A percentile compares a stretch with the other conserved stretches of the same genome.
phyloP scores from a whole-genome alignment of 2,888 invertebrate genomes.

The Parelbella ahira region DNA sequence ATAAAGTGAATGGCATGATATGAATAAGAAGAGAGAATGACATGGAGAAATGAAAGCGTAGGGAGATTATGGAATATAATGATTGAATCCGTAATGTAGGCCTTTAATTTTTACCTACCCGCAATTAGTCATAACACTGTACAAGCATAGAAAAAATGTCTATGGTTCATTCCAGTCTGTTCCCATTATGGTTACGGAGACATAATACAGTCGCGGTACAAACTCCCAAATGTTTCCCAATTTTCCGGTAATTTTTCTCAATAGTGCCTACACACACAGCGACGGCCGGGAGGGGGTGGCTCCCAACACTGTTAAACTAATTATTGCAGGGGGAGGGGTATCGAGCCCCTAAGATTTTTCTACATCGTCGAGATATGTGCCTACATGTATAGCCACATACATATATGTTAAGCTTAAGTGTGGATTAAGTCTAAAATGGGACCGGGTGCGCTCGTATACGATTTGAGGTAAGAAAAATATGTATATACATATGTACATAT shows the following conservation, averaged over 20 bases:
- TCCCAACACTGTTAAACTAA: conserved; percentile 54
- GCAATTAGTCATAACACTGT: no score
- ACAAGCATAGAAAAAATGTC: no score
- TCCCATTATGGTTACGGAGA: conserved; percentile 20
- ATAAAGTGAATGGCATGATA: no score
- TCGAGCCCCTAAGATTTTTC: conserved; percentile 44
- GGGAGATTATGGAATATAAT: no score
- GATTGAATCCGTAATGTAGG: no score
- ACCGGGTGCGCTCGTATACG: no score
- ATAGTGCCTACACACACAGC: conserved; percentile 46
- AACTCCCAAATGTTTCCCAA: conserved; percentile 34
- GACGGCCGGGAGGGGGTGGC: conserved; percentile 34
- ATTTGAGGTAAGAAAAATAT: no score
- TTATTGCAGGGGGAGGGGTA: conserved; percentile 34
- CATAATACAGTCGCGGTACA: conserved; percentile 32
- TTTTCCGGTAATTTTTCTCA: conserved; percentile 45
- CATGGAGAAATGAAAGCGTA: no score
- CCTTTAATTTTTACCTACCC: no score
- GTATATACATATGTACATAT: no score
- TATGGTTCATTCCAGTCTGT: conserved; percentile 6
- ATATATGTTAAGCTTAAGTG: conserved; percentile 1
- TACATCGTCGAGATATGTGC: conserved; percentile 34
- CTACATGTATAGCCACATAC: background rate
- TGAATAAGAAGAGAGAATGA: no score
- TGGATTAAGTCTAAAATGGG: conserved; percentile 17